A percentile compares a stretch with the other conserved stretches of the same genome.
Evolutionary conservation across 2,113 vertebrate species (phyloP).

Genomic region (Sardina pilchardus): DNA sequence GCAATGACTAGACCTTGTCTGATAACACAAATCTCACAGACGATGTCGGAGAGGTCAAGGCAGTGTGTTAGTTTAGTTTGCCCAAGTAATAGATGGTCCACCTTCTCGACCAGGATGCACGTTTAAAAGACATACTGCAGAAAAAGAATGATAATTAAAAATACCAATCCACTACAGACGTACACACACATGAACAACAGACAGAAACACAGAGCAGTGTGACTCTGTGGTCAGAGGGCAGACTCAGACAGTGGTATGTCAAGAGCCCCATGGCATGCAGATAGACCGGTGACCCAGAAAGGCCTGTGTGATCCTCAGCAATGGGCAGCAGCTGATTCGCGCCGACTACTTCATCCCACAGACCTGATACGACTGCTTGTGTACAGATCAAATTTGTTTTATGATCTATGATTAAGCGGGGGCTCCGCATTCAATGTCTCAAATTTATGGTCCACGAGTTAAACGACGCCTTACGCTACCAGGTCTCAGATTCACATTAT

Average conservation of each 20-base stretch:
- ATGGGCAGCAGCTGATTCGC: not conserved
- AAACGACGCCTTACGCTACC: not conserved
- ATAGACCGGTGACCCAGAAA: slow-evolving; percentile 31
- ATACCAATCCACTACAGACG: not conserved
- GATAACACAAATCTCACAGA: not conserved
- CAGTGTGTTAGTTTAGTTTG: not conserved
- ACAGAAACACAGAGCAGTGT: not conserved
- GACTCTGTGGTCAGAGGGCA: slow-evolving; percentile 10
- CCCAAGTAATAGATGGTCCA: not conserved
- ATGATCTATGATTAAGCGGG: slow-evolving; percentile 9
- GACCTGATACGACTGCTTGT: not conserved
- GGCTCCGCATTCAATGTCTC: not conserved
- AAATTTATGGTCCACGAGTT: not conserved
- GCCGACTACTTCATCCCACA: not conserved
- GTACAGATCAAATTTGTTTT: not conserved
- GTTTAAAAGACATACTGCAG: not conserved
- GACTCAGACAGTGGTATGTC: not conserved
- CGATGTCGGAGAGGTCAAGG: not conserved
- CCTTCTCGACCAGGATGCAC: not conserved
- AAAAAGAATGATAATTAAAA: not conserved
- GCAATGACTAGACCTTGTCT: slow-evolving; percentile 5
- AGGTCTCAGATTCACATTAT: slow-evolving; percentile 6
- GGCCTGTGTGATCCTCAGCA: slow-evolving; percentile 13
- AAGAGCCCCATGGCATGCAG: slow-evolving; percentile 8
- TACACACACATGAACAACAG: not conserved